Percentiles rank a stretch among this genome's conserved stretches.
Conservation (phyloP, 2,797 vertebrate species). For the Thamnophis elegans region DNA sequence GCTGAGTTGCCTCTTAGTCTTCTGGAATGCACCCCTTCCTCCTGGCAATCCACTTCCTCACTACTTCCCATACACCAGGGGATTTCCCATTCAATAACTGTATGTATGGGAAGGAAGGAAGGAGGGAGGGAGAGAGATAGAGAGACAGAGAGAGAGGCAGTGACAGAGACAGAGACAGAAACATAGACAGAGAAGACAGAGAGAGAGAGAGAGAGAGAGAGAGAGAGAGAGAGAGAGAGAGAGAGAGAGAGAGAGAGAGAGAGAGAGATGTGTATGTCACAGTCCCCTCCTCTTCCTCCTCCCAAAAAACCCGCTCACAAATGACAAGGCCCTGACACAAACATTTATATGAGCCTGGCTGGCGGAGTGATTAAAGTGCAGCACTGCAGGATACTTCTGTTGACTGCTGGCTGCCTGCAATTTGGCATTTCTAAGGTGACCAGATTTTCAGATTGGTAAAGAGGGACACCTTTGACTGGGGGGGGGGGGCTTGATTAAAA, state of each 20-base stretch:
- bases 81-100: background rate
- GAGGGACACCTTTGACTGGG: too few species aligned
- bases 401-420: too few species aligned
- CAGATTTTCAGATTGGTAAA: too few species aligned
- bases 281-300: background rate
- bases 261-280: background rate
- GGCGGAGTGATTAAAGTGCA: too few species aligned
- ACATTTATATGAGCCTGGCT: background rate
- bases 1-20: background rate
- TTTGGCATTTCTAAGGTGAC: too few species aligned
- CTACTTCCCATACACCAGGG: background rate
- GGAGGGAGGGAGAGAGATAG: too few species aligned
- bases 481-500: too few species aligned
- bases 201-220: background rate
- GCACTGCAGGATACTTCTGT: too few species aligned
- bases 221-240: too few species aligned
- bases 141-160: fast-evolving
- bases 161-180: background rate
- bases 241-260: background rate
- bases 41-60: background rate
- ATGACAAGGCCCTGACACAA: background rate
- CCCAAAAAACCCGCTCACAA: too few species aligned
- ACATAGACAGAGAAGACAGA: too few species aligned
- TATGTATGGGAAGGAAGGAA: background rate
- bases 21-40: background rate